Conservation (phyloP, 2,797 vertebrate species). For the Poeciliopsis infans region DNA sequence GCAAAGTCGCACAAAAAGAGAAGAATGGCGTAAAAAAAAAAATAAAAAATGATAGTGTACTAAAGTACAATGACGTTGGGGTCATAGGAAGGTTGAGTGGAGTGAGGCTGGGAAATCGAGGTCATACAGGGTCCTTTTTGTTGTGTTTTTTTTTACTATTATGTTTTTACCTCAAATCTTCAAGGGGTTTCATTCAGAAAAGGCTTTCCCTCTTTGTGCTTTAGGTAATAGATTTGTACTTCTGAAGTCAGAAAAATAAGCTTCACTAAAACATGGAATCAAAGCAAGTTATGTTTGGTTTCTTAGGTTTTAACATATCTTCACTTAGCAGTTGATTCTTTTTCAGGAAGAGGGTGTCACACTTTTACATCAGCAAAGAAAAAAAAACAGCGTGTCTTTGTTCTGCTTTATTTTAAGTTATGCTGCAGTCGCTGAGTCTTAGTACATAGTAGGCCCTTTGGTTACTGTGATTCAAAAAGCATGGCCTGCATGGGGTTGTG, state of each 20-base stretch:
- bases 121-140: neutral
- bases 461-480: neutral
- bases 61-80: slow-evolving; percentile 59
- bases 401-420: neutral
- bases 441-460: neutral
- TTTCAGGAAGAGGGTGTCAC: neutral
- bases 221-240: neutral
- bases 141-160: neutral
- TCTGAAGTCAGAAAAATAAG: neutral
- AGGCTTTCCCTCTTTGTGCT: neutral
- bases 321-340: neutral
- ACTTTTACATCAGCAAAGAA: neutral
- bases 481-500: neutral
- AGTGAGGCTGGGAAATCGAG: slow-evolving; percentile 3
- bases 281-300: neutral
- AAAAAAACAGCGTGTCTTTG: neutral
- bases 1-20: slow-evolving; percentile 45
- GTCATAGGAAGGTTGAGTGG: slow-evolving; percentile 38
- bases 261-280: neutral
- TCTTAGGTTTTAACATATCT: neutral
- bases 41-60: slow-evolving; percentile 30
- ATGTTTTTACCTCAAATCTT: neutral
- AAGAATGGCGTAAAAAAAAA: slow-evolving; percentile 14
- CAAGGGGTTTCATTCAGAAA: neutral
- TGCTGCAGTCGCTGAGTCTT: neutral